A percentile compares a stretch with the other conserved stretches of the same genome.
These are phyloP conservation scores for Anoncus sp. DNA, from an alignment of 2,888 invertebrate genomes.

Conservation along the genomic window DNA sequence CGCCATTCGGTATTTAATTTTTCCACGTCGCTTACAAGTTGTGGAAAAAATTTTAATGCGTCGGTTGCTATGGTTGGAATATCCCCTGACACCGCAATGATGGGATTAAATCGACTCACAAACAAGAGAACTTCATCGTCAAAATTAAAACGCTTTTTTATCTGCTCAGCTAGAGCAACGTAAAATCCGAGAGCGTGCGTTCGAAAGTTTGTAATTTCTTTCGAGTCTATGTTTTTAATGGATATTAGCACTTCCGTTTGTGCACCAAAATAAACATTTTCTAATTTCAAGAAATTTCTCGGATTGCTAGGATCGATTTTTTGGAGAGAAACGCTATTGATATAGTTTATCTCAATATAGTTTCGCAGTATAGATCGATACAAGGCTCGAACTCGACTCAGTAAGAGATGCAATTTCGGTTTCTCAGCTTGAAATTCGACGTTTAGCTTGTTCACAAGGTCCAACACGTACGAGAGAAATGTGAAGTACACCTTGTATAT, in stretches of 20 bases:
- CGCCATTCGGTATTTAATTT: slow-evolving; percentile 31
- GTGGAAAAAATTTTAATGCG: slow-evolving; percentile 10
- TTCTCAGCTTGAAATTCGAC: slow-evolving; percentile 46
- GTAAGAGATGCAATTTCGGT: slow-evolving; percentile 28
- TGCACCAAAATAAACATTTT: slow-evolving; percentile 42
- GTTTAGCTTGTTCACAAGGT: slow-evolving; percentile 33
- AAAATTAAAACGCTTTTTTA: slow-evolving; percentile 49
- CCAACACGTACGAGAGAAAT: slow-evolving; percentile 36
- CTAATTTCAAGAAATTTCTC: slow-evolving; percentile 23
- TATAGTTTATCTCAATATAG: slow-evolving; percentile 15
- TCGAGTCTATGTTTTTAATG: slow-evolving; percentile 14
- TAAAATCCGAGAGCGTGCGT: slow-evolving; percentile 35
- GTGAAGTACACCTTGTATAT: slow-evolving; percentile 41
- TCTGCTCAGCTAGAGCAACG: slow-evolving; percentile 26
- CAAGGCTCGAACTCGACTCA: slow-evolving; percentile 28
- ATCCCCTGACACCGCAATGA: slow-evolving; percentile 26
- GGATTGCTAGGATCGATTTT: slow-evolving; percentile 13
- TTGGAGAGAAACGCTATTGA: slow-evolving; percentile 19
- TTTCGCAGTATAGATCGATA: slow-evolving; percentile 38
- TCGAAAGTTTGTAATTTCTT: slow-evolving; percentile 41
- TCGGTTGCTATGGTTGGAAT: slow-evolving; percentile 19
- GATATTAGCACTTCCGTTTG: slow-evolving; percentile 27
- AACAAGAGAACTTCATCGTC: background rate
- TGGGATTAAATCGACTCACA: slow-evolving; percentile 23
- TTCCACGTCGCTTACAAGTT: slow-evolving; percentile 27